Percentiles rank a stretch among this genome's conserved stretches.
These are phyloP conservation scores for Pipistrellus kuhlii DNA, from an alignment of 2,797 vertebrate genomes.

Conservation along the genomic window DNA sequence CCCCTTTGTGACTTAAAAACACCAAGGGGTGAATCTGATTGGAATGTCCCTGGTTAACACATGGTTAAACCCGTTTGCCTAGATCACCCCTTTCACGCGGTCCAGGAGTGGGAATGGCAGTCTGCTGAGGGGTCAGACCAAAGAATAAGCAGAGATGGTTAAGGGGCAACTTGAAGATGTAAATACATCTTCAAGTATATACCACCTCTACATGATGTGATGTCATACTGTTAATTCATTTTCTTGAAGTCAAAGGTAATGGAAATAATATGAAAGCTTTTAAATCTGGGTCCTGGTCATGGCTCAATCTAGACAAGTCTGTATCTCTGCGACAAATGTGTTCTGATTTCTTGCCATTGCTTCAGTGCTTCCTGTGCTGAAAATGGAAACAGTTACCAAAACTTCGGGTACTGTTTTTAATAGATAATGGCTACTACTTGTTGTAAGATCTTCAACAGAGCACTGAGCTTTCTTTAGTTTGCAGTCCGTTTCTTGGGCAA, in stretches of 20 bases:
- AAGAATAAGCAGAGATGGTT: neutral
- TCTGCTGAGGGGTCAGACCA: neutral
- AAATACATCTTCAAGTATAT: neutral
- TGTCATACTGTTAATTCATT: neutral
- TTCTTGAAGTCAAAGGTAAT: conserved; percentile 10
- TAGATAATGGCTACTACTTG: neutral
- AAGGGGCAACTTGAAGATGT: neutral
- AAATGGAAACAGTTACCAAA: neutral
- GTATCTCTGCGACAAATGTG: neutral
- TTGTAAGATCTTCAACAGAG: neutral
- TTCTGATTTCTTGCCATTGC: conserved; percentile 17
- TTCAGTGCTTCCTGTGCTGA: neutral
- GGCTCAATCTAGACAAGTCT: neutral
- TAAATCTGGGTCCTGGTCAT: neutral
- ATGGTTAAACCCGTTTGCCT: neutral
- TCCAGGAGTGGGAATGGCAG: neutral
- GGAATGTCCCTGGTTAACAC: neutral
- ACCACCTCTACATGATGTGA: neutral
- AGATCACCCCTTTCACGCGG: neutral
- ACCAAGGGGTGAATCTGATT: neutral
- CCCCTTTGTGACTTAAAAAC: neutral
- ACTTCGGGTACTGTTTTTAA: neutral
- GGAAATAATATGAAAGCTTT: neutral
- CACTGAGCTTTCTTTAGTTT: neutral
- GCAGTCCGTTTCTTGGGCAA: neutral